Evolutionary conservation across 2,113 vertebrate species (phyloP), one percentile per base, ranked within the genome.

Genomic region (Regulus satrapa): DNA sequence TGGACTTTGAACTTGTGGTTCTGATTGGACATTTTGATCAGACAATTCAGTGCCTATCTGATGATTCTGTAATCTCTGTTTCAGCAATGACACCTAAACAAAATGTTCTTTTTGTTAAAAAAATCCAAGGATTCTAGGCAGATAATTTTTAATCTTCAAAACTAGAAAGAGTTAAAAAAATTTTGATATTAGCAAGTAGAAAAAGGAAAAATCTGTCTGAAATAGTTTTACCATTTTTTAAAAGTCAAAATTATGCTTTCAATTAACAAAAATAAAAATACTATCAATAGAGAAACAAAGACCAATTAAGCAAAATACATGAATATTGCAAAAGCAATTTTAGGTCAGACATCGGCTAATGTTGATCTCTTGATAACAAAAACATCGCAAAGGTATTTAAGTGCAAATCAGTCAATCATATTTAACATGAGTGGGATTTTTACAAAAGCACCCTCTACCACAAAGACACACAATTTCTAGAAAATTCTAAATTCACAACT

Each of bases 21-120:
- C 94, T 20, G 91, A 61, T 18, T 95, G 96, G 71, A 52, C 41
- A 29, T 88, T 97, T 12, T 90, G 91, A 82, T 98, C 98, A 16
- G 91, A 69, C 17, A 97, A 75, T 31, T 98, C 97, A 55, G 89
- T 51, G 62, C 78, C 94, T 56, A 95, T 92, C 26, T 98, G 97
- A 28, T 96, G 96, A 36, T 97, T 98, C 56, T 97, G 98, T 55
- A 98, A 91, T 38, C 98, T 97, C 81, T 99, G 98, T 94, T 99
- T 99, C 95, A 99, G 97, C 88, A 99, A 96, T 7, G 95, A 98
- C 69, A 99, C 99, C 99, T 99, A 96, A 87, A 93, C 23, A 93
- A 93, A 91, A 91, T 2, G 14, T 18, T n/a, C 7, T 80, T 62
- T 91, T 78, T 41, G 62, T 85, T 87, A 82, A 87, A 59, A 76